Evolutionary conservation across 2,113 vertebrate genomes (phyloP), one percentile per base, ranked within the genome.

Genomic region (Semnornis frantzii): DNA sequence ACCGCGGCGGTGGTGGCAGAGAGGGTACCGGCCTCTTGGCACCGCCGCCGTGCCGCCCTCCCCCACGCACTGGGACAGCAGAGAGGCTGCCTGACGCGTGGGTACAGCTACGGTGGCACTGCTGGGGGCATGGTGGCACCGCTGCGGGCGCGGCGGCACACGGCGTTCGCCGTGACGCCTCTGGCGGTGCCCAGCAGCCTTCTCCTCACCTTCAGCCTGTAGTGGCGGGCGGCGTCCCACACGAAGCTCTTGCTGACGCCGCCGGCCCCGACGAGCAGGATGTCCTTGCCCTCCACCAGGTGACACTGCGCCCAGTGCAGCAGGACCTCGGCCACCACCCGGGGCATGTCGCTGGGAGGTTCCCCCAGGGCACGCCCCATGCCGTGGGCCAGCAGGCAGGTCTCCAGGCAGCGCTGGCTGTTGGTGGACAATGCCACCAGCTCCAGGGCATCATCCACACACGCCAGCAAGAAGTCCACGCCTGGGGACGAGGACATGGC

Each of bases 201-300:
- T 3, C 15, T 6, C 33, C 93, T 92, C 78, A 95, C 95, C 92
- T 27, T 65, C 50, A 95, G 37, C 30, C 95, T 69, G 4, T 96
- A 96, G 23, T 80, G 46, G 0, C 93, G 95, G 6, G 93, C 95
- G 0, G 93, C 95, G 14, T 95, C 93, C 95, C 95, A 96, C 27
- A 96, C 95, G 25, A 96, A 96, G 52, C 93, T 92, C 89, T 96
- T 96, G 92, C 95, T 94, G 87, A 90, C n/a, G 1, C 95, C 95
- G 0, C 95, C 95, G 1, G 93, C 95, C 34, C 92, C 95, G 15
- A 96, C 92, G 60, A 96, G 95, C 44, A 96, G 73, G 81, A 96
- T 84, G 87, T 96, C 92, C 92, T 95, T 95, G 87, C 93, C 95
- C 87, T 95, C 89, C 0, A 94, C 84, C 46, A 96, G 81, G 84